Evolutionary conservation across 2,113 vertebrate species (phyloP).

Genomic region (Stigmatopora nigra): DNA sequence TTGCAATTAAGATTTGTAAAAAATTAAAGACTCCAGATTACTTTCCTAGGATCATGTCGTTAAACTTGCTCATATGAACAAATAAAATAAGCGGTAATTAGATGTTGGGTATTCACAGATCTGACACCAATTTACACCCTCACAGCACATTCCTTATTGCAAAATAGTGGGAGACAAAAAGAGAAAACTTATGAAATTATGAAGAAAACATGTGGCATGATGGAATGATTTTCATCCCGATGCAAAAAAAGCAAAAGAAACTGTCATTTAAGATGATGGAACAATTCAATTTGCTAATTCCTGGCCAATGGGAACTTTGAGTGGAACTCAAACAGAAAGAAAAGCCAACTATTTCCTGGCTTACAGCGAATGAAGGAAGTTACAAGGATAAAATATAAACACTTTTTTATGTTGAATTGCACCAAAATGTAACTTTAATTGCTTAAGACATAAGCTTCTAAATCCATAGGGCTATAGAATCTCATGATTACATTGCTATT

Average conservation of each 20-base stretch:
- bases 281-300: too few species aligned
- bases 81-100: conserved; percentile 2
- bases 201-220: not conserved
- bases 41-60: conserved; percentile 1
- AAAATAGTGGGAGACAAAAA: not conserved
- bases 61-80: not conserved
- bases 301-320: too few species aligned
- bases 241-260: not conserved
- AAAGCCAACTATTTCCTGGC: too few species aligned
- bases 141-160: not conserved
- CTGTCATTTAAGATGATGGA: too few species aligned
- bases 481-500: not conserved
- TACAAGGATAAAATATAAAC: not conserved
- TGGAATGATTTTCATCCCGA: not conserved
- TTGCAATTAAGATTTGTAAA: conserved; percentile 7
- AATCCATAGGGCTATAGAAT: not conserved
- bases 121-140: not conserved
- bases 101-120: not conserved
- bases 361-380: not conserved
- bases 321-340: too few species aligned
- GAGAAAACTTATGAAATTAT: conserved; percentile 6
- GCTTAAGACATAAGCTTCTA: not conserved
- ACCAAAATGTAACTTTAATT: not conserved
- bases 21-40: conserved; percentile 3
- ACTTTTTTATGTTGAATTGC: not conserved